Percentiles rank a stretch among this genome's conserved stretches.
Conservation (phyloP, 1,140 invertebrate genomes). For the Hylaeus volcanicus region DNA sequence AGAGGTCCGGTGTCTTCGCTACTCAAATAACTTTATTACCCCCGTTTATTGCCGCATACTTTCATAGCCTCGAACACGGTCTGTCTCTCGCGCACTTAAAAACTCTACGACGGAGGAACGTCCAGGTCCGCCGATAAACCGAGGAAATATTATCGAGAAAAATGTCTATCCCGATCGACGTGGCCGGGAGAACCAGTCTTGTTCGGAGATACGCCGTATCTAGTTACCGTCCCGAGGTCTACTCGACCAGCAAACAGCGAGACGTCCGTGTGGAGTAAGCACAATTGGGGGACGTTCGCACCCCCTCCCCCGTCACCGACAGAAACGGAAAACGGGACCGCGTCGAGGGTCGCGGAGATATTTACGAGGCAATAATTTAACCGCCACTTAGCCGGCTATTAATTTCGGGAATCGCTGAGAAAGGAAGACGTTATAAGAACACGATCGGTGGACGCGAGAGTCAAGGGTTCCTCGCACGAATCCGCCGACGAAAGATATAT, state of each 20-base stretch:
- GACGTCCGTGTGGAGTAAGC: constrained; percentile 35
- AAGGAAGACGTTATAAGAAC: constrained; percentile 72
- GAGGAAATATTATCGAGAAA: not conserved
- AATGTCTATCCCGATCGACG: not conserved
- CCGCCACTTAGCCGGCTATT: constrained; percentile 78
- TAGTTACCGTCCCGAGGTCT: constrained; percentile 25
- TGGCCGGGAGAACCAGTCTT: not conserved
- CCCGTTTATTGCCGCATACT: no score
- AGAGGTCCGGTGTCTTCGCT: no score
- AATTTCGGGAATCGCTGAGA: constrained; percentile 77
- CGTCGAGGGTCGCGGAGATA: constrained; percentile 69
- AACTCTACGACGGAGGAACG: no score
- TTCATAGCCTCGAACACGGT: no score
- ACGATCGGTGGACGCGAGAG: constrained; percentile 41
- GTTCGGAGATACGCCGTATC: constrained; percentile 3
- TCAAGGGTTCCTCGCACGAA: constrained; percentile 35
- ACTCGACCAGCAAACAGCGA: constrained; percentile 35
- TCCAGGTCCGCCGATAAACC: not conserved
- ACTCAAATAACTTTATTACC: no score
- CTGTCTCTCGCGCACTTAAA: no score
- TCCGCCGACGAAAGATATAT: constrained; percentile 45
- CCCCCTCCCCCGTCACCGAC: constrained; percentile 51
- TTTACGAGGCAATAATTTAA: constrained; percentile 79
- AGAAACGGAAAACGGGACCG: constrained; percentile 63
- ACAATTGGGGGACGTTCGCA: constrained; percentile 58